Evolutionary conservation across 1,140 invertebrate species (phyloP).

Genomic region (Drosophila takahashii): DNA sequence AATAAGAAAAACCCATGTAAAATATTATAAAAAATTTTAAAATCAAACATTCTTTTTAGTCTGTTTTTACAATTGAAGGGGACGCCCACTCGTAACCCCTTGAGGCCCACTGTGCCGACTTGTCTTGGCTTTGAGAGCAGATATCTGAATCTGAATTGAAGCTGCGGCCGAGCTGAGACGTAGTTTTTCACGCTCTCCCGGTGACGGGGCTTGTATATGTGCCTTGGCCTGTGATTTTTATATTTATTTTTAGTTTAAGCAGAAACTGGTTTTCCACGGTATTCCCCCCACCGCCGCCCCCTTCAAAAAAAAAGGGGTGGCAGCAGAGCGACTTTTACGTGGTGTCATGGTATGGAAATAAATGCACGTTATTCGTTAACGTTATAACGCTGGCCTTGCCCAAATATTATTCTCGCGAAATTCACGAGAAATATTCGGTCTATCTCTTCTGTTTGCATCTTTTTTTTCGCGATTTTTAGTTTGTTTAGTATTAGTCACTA

Average conservation of each 20-base stretch:
- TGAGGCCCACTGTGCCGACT: constrained; percentile 37
- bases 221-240: constrained; percentile 37
- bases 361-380: constrained; percentile 34
- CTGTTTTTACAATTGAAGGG: too few relatives aligned
- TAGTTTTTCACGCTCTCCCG: constrained; percentile 78
- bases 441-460: constrained; percentile 23
- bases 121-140: constrained; percentile 27
- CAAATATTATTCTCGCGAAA: constrained; percentile 73
- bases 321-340: constrained; percentile 50
- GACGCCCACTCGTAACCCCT: background rate
- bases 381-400: constrained; percentile 42
- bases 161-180: constrained; percentile 41
- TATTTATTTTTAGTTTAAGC: constrained; percentile 75
- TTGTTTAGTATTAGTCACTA: constrained; percentile 57
- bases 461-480: constrained; percentile 7
- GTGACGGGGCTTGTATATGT: constrained; percentile 30
- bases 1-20: too few relatives aligned
- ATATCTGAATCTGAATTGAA: constrained; percentile 27
- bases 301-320: constrained; percentile 19
- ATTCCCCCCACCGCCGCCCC: constrained; percentile 15
- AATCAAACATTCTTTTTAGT: too few relatives aligned
- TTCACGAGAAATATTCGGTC: constrained; percentile 51
- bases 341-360: constrained; percentile 75
- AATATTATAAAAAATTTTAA: too few relatives aligned
- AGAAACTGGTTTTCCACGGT: constrained; percentile 68